Evolutionary conservation across 2,888 invertebrate genomes (phyloP).

Genomic region (Lathronympha strigana): DNA sequence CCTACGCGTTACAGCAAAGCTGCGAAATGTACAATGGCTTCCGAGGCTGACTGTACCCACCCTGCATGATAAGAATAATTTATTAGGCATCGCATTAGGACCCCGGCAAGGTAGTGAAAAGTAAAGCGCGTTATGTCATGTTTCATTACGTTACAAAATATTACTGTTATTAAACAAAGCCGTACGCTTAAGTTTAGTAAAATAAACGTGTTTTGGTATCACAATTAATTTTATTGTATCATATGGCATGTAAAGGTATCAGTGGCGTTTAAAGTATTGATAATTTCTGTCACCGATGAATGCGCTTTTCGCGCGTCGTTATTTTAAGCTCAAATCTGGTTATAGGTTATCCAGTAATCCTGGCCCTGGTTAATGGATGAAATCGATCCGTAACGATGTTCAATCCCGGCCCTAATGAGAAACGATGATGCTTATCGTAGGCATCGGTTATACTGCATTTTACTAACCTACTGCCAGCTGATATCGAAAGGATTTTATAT

Average conservation of each 20-base stretch:
- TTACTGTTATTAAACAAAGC: neutral
- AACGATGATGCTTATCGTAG: neutral
- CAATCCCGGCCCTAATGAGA: constrained; percentile 4
- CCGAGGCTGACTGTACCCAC: constrained; percentile 1
- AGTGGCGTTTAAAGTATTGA: constrained; percentile 13
- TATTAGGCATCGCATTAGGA: constrained; percentile 12
- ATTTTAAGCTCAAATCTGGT: constrained; percentile 29
- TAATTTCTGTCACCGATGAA: constrained; percentile 4
- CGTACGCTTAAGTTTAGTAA: neutral
- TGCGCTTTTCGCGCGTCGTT: constrained; percentile 22
- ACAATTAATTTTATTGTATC: no score
- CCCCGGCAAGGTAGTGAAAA: neutral
- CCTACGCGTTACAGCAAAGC: neutral
- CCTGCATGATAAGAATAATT: constrained; percentile 12
- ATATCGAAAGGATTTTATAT: no score
- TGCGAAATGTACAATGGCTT: neutral
- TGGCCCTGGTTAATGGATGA: constrained; percentile 20
- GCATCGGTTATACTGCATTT: neutral
- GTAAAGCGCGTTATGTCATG: neutral
- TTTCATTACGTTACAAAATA: neutral
- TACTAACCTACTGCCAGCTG: neutral
- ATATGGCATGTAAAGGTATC: neutral
- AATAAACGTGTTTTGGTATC: no score
- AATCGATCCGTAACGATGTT: constrained; percentile 11
- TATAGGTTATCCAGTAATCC: constrained; percentile 19